Conservation (phyloP, 2,888 invertebrate genomes). For the Gymnocheta viridis region DNA sequence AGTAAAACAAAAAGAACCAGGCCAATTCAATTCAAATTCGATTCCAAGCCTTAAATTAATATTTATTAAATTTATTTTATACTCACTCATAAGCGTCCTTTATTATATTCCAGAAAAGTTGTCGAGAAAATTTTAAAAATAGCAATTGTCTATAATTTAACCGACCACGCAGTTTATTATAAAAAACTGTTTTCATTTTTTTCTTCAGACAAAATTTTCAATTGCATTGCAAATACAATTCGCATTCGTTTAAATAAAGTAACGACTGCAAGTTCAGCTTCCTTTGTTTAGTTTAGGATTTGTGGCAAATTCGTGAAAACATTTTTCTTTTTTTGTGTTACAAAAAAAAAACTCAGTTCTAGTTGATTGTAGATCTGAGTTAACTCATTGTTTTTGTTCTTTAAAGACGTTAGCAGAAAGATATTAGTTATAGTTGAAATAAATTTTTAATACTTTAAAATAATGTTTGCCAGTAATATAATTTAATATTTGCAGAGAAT, state of each 20-base stretch:
- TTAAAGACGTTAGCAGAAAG: not conserved
- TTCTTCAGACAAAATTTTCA: not conserved
- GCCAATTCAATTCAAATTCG: conserved; percentile 66
- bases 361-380: conserved; percentile 1
- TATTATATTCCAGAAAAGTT: not conserved
- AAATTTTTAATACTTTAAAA: conserved; percentile 7
- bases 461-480: not conserved
- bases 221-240: conserved; percentile 41
- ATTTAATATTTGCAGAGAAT: not conserved
- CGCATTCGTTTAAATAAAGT: not conserved
- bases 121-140: not conserved
- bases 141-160: conserved; percentile 19
- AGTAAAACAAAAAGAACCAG: conserved; percentile 30
- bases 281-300: conserved; percentile 8
- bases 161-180: conserved; percentile 59
- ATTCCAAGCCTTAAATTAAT: conserved; percentile 62
- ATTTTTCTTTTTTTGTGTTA: not conserved
- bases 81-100: not conserved
- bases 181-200: not conserved
- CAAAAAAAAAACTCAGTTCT: conserved; percentile 5
- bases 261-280: not conserved
- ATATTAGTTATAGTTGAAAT: conserved; percentile 24
- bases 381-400: not conserved
- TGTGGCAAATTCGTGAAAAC: conserved; percentile 36
- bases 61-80: conserved; percentile 45